Conservation (phyloP, 37 sponge, comb jelly and placozoan genomes). For the Sycon ciliatum region DNA sequence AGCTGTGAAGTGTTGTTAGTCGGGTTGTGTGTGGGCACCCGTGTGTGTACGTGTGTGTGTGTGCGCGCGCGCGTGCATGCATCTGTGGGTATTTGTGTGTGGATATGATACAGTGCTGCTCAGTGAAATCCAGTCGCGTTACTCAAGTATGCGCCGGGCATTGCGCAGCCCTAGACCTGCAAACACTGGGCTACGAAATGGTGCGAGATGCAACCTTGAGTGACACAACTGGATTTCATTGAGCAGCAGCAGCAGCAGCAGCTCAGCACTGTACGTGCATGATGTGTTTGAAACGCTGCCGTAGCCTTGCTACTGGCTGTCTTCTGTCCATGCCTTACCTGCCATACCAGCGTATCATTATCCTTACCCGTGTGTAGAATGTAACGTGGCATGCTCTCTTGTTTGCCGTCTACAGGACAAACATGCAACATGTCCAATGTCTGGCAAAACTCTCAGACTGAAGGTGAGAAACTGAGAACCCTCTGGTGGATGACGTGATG, state of each 20-base stretch:
- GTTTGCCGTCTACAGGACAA: conserved; percentile 42
- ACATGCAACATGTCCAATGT: conserved; percentile 80
- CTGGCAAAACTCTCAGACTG: conserved; percentile 53
- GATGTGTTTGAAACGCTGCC: no score
- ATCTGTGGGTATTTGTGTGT: background rate
- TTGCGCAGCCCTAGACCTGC: no score
- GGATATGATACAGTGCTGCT: no score
- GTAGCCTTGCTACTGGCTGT: no score
- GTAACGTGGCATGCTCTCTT: no score
- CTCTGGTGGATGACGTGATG: background rate
- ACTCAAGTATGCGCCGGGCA: no score
- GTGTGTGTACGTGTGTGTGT: conserved; percentile 15
- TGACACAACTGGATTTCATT: no score
- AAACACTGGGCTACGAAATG: no score
- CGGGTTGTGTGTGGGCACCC: background rate
- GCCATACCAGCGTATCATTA: background rate
- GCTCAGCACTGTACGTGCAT: no score
- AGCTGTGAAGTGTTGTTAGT: background rate
- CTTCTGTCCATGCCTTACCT: background rate
- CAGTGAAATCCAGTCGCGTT: no score
- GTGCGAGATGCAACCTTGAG: no score
- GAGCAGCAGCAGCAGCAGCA: no score
- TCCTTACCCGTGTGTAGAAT: background rate
- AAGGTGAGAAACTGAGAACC: background rate
- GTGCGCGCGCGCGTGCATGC: background rate